phyloP scores from a whole-genome alignment of 2,797 vertebrate species.

The Astyanax mexicanus region DNA sequence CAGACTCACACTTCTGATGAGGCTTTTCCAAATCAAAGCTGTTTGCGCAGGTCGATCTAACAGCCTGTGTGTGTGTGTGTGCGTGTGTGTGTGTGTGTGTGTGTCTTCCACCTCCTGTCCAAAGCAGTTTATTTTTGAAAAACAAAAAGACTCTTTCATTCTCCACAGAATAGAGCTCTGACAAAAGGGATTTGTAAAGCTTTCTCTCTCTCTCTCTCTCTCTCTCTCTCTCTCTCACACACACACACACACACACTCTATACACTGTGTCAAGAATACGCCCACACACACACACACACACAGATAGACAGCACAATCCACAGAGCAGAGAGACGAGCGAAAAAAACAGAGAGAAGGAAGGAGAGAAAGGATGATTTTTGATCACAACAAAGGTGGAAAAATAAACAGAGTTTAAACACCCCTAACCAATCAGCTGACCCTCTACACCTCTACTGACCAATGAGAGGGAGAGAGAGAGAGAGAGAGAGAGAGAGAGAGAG shows the following conservation, averaged over 20 bases:
- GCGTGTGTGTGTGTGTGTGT: conserved; percentile 32
- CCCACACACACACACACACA: conserved; percentile 36
- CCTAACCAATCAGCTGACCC: too few relatives aligned
- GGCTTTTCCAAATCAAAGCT: conserved; percentile 59
- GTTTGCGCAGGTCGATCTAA: conserved; percentile 51
- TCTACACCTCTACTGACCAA: too few relatives aligned
- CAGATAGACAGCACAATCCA: neutral
- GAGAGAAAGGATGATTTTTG: neutral
- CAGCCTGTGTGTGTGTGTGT: conserved; percentile 28
- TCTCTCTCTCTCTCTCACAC: neutral
- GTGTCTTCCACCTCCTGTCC: conserved; percentile 51
- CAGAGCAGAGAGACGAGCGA: neutral
- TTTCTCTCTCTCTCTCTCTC: conserved; percentile 8
- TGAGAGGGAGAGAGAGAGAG: too few relatives aligned
- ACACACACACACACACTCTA: conserved; percentile 40
- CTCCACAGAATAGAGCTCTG: conserved; percentile 46
- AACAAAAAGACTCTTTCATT: conserved; percentile 60
- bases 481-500: conserved; percentile 5
- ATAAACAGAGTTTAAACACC: neutral
- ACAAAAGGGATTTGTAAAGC: conserved; percentile 54
- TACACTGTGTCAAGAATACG: conserved; percentile 41
- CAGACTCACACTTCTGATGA: conserved; percentile 30
- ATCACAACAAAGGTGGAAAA: neutral
- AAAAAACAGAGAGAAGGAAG: neutral
- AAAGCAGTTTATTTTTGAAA: conserved; percentile 61